Evolutionary conservation across 2,888 invertebrate species (phyloP), one percentile per base, ranked within the genome.

Genomic region (Drosophila putrida): DNA sequence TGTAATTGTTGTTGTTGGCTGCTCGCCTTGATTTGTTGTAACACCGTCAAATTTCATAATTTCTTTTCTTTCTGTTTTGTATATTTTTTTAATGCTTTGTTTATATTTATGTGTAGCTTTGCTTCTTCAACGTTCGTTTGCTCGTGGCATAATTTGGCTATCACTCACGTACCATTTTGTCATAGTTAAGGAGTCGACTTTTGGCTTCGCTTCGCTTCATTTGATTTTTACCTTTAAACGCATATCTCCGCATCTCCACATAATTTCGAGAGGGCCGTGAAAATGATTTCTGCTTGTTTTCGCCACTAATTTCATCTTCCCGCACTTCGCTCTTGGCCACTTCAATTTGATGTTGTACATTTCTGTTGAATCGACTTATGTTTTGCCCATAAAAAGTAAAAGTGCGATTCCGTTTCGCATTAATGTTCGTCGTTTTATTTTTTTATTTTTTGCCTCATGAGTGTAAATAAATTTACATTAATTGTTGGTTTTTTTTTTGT

Each of bases 31-130:
- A 70, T 82, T 86, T 63, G 59, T 64, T 75, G 86, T 80, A 82
- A 85, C 78, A 75, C 50, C 64, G 66, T 62, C 39, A 74, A 67
- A 82, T 84, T 84, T 88, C 88, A 86, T 84, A 82, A 86, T 78
- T 84, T 85, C 66, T 78, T 82, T 81, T 73, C 39, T 75, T 38
- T 72, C 53, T 73, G 33, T 58, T n/a, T 62, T 44, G 38, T 47
- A 31, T 33, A 35, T 51, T 64, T 59, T 57, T 25, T 25, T 39
- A 44, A 13, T 35, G 6, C 43, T 68, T 71, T 71, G 60, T 68
- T 62, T 61, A 25, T 28, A 8, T 65, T 15, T 71, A 53, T 67
- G 20, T 60, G 35, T 38, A 35, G 49, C 46, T 43, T 58, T 47
- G 65, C 41, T 68, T 63, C 87, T 78, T 66, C 59, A 87, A 44